Base-by-base conservation (phyloP, 35 echinoderm and acorn worm genomes). In the Stichopus chloronotus region DNA sequence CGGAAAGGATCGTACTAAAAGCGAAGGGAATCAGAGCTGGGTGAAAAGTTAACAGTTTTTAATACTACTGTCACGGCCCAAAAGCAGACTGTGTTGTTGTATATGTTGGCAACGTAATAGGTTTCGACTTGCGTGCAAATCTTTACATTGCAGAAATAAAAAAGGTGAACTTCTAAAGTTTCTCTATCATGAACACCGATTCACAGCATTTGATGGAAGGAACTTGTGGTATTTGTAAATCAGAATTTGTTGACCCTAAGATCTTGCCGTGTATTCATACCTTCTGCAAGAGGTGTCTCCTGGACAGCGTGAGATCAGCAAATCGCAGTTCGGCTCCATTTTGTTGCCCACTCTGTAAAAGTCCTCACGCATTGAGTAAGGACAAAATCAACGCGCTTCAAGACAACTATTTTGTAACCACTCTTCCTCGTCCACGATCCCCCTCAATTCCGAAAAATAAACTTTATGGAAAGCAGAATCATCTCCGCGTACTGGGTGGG, bases 261-360 rank as follows among this genome's bases (percentile, higher is more conserved):
- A 92, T 80, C 16, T 58, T 92, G 52, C 78, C 91, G n/a, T 92
- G 91, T 25, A 82, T 80, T 7, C 91, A 92, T 30, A 92, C 76
- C 22, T 92, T 92, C 55, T 92, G 91, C 25, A 80, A 92, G 57
- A 92, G 25, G 53, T 92, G 91, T 82, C 56, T 92, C 5, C 7
- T 61, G 19, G 69, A 80, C 11, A 56, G 53, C 25, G 78, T 59
- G 52, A 54, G 91, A 9, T 60, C 25, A 4, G 58, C n/a, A 17
- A 12, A 30, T 24, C 87, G 87, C 30, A 10, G 60, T 53, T 82
- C 57, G 14, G 59, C n/a, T 4, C 88, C 88, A 16, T 53, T 92
- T 10, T 84, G 91, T 59, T 82, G 91, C 55, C 91, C 58, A 5
- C 19, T 59, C 17, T 89, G 87, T 61, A 69, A 89, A 52, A 89